Evolutionary conservation across 2,797 vertebrate genomes (phyloP), one percentile per base, ranked within the genome.

Genomic region (Rhynchotus rufescens): DNA sequence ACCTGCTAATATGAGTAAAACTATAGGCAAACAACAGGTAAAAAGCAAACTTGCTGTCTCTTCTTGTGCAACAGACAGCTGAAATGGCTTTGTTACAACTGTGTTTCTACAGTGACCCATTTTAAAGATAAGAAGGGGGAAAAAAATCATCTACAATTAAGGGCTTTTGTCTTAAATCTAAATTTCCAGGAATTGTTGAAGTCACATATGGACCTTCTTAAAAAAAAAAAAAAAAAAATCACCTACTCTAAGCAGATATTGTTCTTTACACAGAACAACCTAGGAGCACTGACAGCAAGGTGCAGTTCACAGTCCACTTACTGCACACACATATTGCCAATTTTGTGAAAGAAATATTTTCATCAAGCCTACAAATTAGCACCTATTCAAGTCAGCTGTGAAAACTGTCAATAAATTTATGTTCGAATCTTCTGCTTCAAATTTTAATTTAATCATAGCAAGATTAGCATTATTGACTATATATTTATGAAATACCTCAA

Each of bases 371-470:
- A 26, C 15, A 88, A 59, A 84, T 45, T 78, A 87, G 54, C 17
- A 61, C 59, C 75, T 88, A 67, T n/a, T 65, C 62, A 90, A 92
- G 34, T 44, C 57, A 69, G 61, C 68, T 82, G 32, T 72, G 62
- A 80, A 86, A 83, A 84, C n/a, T 62, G 26, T 38, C 60, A 71
- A 51, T 56, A 90, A 89, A 30, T n/a, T 30, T 80, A 74, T 28
- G 40, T 68, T 93, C 86, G 64, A 5, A 69, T 52, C 75, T 85
- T 36, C 6, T 71, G 87, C 52, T 80, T 77, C 51, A 80, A 84
- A 47, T 44, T 34, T 80, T 22, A 47, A 93, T 65, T 85, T 85
- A 84, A 91, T 89, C 45, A 91, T 56, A 75, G 38, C 30, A 88
- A 69, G 28, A 86, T 81, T 14, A 81, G 34, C 61, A 61, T 44